Evolutionary conservation across 2,888 invertebrate species (phyloP).

Genomic region (Abrostola tripartita): DNA sequence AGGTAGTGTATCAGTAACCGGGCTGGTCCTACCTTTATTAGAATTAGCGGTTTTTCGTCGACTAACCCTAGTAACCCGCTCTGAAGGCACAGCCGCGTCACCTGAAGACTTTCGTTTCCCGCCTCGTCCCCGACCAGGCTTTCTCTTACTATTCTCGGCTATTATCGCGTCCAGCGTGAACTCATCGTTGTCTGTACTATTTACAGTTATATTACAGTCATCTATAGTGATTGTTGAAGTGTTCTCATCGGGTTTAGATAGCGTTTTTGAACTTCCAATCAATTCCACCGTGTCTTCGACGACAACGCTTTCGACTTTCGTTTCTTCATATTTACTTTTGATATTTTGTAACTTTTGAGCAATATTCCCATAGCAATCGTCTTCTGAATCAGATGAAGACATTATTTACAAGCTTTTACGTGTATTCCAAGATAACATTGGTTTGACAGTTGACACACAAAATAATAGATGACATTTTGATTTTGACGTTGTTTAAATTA

Average conservation of each 20-base stretch:
- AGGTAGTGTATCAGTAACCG: conserved; percentile 1
- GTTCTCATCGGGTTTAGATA: conserved; percentile 10
- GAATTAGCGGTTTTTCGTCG: conserved; percentile 35
- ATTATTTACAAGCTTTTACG: conserved; percentile 37
- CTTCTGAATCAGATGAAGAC: conserved; percentile 81
- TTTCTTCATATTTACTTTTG: conserved; percentile 65
- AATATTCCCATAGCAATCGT: conserved; percentile 79
- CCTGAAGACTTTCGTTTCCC: conserved; percentile 32
- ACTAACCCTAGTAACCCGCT: conserved; percentile 8
- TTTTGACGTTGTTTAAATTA: no score
- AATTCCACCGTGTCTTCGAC: conserved; percentile 56
- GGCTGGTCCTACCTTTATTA: conserved; percentile 25
- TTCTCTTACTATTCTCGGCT: conserved; percentile 50
- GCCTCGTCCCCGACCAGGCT: conserved; percentile 23
- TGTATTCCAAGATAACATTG: neutral
- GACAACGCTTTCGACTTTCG: conserved; percentile 58
- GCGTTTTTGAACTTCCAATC: conserved; percentile 38
- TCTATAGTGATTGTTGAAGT: conserved; percentile 14
- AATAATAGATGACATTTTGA: neutral
- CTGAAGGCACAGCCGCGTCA: neutral
- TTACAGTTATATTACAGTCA: conserved; percentile 44
- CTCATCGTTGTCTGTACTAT: conserved; percentile 57
- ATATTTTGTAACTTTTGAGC: conserved; percentile 72
- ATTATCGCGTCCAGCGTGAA: conserved; percentile 60
- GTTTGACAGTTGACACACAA: neutral